phyloP scores from a whole-genome alignment of 2,888 invertebrate genomes.

The Papilio demoleus region DNA sequence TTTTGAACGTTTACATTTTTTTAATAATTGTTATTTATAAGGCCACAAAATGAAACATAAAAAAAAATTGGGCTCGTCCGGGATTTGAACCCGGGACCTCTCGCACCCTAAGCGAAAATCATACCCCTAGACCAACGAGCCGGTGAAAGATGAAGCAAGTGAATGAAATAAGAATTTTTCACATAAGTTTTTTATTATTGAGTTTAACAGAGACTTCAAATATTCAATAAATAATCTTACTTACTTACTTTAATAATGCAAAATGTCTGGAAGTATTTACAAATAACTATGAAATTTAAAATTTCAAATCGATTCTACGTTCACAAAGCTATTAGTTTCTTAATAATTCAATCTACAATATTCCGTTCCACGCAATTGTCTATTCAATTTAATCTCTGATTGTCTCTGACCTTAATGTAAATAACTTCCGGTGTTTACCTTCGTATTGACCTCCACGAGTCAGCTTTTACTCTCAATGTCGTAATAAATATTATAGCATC shows the following conservation, averaged over 20 bases:
- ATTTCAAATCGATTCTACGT: background rate
- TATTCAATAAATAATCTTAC: too few relatives aligned
- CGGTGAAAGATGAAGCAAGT: background rate
- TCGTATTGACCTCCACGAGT: constrained; percentile 14
- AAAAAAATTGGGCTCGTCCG: constrained; percentile 75
- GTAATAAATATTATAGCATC: constrained; percentile 27
- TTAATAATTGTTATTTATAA: too few relatives aligned
- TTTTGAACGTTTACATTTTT: too few relatives aligned
- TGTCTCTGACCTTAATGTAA: constrained; percentile 9
- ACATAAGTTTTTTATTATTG: too few relatives aligned
- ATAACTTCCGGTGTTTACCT: constrained; percentile 25
- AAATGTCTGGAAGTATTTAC: too few relatives aligned
- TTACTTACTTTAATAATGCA: too few relatives aligned
- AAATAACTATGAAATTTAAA: too few relatives aligned
- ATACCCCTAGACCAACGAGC: constrained; percentile 83
- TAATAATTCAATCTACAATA: background rate
- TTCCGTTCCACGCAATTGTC: background rate
- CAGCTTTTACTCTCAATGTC: constrained; percentile 21
- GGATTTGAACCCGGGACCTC: constrained; percentile 85
- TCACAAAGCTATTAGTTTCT: background rate
- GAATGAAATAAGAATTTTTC: background rate
- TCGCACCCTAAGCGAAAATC: constrained; percentile 84
- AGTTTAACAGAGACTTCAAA: too few relatives aligned
- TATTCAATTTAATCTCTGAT: constrained; percentile 15
- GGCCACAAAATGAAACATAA: too few relatives aligned